These are phyloP conservation scores for Caenorhabditis sulstoni DNA, from an alignment of 2,888 invertebrate genomes.

Conservation along the genomic window DNA sequence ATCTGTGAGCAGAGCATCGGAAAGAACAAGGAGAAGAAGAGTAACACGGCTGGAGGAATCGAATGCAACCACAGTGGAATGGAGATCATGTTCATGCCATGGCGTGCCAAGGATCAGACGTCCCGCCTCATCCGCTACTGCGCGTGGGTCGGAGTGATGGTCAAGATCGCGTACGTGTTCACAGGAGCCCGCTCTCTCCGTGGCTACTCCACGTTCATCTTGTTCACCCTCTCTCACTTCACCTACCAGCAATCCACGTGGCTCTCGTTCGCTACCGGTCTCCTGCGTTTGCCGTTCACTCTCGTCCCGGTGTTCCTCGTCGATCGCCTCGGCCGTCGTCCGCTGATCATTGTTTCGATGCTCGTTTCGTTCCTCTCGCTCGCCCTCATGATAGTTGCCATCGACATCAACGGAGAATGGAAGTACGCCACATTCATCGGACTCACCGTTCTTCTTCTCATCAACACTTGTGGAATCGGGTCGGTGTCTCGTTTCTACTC, in stretches of 20 bases:
- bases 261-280: slow-evolving; percentile 59
- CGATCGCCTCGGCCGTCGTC: slow-evolving; percentile 68
- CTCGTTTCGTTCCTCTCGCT: slow-evolving; percentile 59
- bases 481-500: slow-evolving; percentile 69
- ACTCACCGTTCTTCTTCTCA: slow-evolving; percentile 60
- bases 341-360: slow-evolving; percentile 64
- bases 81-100: slow-evolving; percentile 71
- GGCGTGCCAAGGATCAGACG: slow-evolving; percentile 63
- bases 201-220: slow-evolving; percentile 67
- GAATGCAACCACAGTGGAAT: slow-evolving; percentile 55
- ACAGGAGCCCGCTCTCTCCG: slow-evolving; percentile 68
- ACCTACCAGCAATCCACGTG: slow-evolving; percentile 61
- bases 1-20: slow-evolving; percentile 60
- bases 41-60: slow-evolving; percentile 30
- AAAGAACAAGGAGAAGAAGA: slow-evolving; percentile 55
- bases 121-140: slow-evolving; percentile 64
- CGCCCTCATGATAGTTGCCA: slow-evolving; percentile 60
- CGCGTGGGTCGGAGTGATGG: slow-evolving; percentile 71
- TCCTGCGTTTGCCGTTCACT: slow-evolving; percentile 68
- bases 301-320: slow-evolving; percentile 69
- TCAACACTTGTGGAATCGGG: slow-evolving; percentile 68
- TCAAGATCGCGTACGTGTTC: slow-evolving; percentile 72
- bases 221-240: slow-evolving; percentile 62
- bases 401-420: slow-evolving; percentile 55
- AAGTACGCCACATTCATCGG: slow-evolving; percentile 63